Evolutionary conservation across 2,888 invertebrate genomes (phyloP), one percentile per base, ranked within the genome.

Genomic region (Ichneumoninae sp.): DNA sequence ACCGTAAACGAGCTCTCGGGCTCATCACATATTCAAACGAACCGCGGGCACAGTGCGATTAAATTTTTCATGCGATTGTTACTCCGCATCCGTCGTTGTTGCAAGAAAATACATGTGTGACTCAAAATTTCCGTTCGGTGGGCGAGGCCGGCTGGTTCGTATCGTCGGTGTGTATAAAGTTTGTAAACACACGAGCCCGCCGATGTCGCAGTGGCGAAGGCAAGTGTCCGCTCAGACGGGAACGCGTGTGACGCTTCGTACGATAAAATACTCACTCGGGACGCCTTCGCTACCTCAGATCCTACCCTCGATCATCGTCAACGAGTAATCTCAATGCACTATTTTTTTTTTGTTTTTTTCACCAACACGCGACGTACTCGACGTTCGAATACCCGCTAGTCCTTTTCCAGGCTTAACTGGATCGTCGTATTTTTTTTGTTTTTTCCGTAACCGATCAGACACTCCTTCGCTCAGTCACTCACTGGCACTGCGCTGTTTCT

Each of bases 141-240:
- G 52, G 6, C 2, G 78, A 44, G 44, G 44, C 22, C 68, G 83
- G 81, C 80, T 83, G 82, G 79, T 80, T 71, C 44, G 52, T 22
- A 7, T 50, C 22, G 40, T 19, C 50, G 47, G 40, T 47, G 40
- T 36, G 54, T 4, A n/a, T 10, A 74, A 85, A 85, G 83, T 85
- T 83, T 85, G 85, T 85, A 85, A 85, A 85, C 85, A 85, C 73
- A 80, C 82, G 66, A 57, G 47, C 68, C 68, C 44, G 44, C 44
- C 76, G 13, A 26, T 52, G 75, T 70, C 47, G 30, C 66, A 79
- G 85, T 82, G 76, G 76, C 63, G 60, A 66, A 54, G 54, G 75
- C 65, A 8, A 70, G 83, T n/a, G 57, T 57, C 26, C 65, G 70
- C 63, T 83, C 83, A 19, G 83, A 79, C 71, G 33, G 36, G n/a